Evolutionary conservation across 2,888 invertebrate species (phyloP).

Genomic region (Lasioglossum malachurum): DNA sequence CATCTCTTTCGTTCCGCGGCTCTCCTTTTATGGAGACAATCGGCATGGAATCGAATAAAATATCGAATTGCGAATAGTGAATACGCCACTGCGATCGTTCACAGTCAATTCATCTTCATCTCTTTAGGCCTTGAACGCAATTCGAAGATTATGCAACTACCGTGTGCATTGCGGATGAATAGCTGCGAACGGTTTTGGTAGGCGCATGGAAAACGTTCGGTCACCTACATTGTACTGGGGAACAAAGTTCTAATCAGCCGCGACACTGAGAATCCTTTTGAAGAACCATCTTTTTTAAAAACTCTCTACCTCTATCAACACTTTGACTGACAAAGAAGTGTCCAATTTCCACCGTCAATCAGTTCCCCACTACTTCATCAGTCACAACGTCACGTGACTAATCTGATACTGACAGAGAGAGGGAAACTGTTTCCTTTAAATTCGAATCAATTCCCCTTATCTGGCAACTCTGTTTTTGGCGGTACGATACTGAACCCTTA

Average conservation of each 20-base stretch:
- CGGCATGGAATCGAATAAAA: conserved; percentile 26
- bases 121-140: conserved; percentile 70
- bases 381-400: too few species aligned
- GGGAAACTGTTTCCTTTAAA: too few species aligned
- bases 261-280: neutral
- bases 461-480: too few species aligned
- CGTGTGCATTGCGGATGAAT: conserved; percentile 40
- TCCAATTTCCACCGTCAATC: too few species aligned
- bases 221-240: conserved; percentile 10
- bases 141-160: conserved; percentile 71
- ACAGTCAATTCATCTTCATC: conserved; percentile 66
- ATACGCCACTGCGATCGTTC: conserved; percentile 30
- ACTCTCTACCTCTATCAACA: neutral
- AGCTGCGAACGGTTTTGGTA: conserved; percentile 49
- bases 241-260: neutral
- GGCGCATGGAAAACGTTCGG: conserved; percentile 39
- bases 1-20: conserved; percentile 33
- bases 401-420: too few species aligned
- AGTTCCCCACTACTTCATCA: too few species aligned
- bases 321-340: neutral
- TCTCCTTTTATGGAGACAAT: conserved; percentile 57
- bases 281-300: neutral
- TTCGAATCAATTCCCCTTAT: too few species aligned
- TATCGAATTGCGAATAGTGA: neutral
- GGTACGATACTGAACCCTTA: too few species aligned